These are phyloP conservation scores for Steromphala cineraria DNA, from an alignment of 2,888 invertebrate species.

Conservation along the genomic window DNA sequence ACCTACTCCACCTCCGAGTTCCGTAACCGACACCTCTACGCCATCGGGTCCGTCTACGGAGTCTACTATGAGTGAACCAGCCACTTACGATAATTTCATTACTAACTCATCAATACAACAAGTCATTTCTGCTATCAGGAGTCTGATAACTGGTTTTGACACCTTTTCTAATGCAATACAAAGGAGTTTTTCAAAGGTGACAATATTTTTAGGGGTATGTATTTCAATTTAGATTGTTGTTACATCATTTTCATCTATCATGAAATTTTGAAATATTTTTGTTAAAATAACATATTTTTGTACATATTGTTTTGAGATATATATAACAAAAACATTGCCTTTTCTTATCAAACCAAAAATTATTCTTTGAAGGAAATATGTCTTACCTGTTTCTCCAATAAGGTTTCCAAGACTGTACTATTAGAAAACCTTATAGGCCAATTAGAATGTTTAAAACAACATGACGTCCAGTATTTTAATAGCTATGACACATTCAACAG, in stretches of 20 bases:
- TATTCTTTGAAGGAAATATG: too few species aligned
- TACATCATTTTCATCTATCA: too few species aligned
- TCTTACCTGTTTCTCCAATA: too few species aligned
- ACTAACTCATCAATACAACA: background rate
- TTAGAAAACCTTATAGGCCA: too few species aligned
- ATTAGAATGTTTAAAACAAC: too few species aligned
- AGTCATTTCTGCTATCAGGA: too few species aligned
- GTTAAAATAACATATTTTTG: background rate
- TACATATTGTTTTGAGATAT: too few species aligned
- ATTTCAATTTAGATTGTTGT: background rate
- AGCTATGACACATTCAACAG: too few species aligned
- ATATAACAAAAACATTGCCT: too few species aligned
- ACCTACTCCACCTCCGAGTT: constrained; percentile 71
- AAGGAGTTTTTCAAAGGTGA: background rate
- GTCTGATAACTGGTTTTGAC: background rate
- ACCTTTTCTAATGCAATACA: background rate
- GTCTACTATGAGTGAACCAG: constrained; percentile 64
- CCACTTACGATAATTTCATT: background rate
- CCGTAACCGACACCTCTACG: constrained; percentile 72
- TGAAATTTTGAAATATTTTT: background rate
- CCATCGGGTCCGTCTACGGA: constrained; percentile 72
- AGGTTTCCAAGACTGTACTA: too few species aligned
- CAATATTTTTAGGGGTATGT: background rate
- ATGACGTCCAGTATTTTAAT: too few species aligned
- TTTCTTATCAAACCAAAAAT: too few species aligned